These are phyloP conservation scores for Parotocinclus haroldoi DNA, from an alignment of 2,797 vertebrate genomes.

Conservation along the genomic window DNA sequence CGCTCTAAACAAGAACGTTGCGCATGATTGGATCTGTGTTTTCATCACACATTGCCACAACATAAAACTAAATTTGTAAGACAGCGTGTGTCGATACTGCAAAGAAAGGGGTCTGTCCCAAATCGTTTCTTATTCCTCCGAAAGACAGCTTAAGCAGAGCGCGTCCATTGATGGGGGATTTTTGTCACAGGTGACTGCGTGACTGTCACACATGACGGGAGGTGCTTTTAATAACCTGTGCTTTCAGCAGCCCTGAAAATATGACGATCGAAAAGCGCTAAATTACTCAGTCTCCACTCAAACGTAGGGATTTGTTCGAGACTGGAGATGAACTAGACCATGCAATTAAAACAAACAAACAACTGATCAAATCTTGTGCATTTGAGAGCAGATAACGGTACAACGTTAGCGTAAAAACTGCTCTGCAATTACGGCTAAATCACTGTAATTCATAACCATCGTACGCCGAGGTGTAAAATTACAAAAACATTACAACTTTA, in stretches of 20 bases:
- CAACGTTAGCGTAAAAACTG: no score
- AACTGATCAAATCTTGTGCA: no score
- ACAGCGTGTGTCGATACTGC: neutral
- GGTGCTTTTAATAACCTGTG: constrained; percentile 32
- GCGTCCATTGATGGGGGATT: constrained; percentile 29
- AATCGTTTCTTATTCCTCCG: constrained; percentile 59
- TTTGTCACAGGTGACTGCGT: constrained; percentile 41
- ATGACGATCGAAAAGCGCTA: neutral
- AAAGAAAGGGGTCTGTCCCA: constrained; percentile 23
- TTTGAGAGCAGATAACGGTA: no score
- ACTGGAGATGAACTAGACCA: no score
- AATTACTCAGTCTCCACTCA: no score
- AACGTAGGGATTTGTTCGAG: no score
- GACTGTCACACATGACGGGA: constrained; percentile 20
- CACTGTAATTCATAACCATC: no score
- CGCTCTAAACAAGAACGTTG: neutral
- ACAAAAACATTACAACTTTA: no score
- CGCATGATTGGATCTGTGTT: neutral
- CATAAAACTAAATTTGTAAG: constrained; percentile 24
- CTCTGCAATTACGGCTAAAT: no score
- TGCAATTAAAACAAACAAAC: no score
- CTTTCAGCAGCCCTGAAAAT: neutral
- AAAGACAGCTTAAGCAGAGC: constrained; percentile 60
- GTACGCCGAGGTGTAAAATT: no score
- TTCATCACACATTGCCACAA: constrained; percentile 7